Percentiles rank a stretch among this genome's conserved stretches.
These are phyloP conservation scores for Oscheius sp. DNA, from an alignment of 2,888 invertebrate genomes.

Conservation along the genomic window DNA sequence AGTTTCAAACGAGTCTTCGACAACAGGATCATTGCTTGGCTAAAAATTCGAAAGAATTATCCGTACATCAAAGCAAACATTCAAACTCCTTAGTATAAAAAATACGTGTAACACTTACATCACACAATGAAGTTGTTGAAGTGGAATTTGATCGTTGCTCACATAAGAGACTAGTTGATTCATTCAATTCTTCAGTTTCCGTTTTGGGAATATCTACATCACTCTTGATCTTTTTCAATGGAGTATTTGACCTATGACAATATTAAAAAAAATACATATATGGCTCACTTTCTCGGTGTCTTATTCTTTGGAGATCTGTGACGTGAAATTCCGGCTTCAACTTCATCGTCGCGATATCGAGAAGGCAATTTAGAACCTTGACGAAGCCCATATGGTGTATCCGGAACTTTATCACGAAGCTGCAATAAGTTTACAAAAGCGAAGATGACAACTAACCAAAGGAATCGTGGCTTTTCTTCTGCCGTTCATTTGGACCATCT, in stretches of 20 bases:
- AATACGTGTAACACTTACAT: background rate
- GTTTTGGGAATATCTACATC: background rate
- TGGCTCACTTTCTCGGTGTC: slow-evolving; percentile 20
- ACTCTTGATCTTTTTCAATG: background rate
- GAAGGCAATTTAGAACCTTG: slow-evolving; percentile 53
- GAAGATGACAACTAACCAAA: background rate
- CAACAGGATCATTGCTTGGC: background rate
- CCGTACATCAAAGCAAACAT: background rate
- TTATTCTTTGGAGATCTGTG: slow-evolving; percentile 30
- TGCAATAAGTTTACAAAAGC: background rate
- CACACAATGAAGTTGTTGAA: slow-evolving; percentile 8
- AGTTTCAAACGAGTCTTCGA: background rate
- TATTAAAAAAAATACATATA: background rate
- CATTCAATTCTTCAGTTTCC: background rate
- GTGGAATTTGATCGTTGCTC: background rate
- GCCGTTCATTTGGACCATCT: background rate
- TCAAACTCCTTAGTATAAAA: background rate
- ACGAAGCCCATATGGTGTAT: slow-evolving; percentile 50
- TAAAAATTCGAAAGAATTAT: background rate
- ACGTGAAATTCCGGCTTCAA: slow-evolving; percentile 32
- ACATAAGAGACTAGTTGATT: background rate
- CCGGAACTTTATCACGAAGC: slow-evolving; percentile 23
- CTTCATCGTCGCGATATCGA: slow-evolving; percentile 49
- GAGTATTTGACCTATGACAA: background rate
- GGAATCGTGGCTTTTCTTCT: background rate